Evolutionary conservation across 2,797 vertebrate species (phyloP).

Genomic region (Onychomys arenicola): DNA sequence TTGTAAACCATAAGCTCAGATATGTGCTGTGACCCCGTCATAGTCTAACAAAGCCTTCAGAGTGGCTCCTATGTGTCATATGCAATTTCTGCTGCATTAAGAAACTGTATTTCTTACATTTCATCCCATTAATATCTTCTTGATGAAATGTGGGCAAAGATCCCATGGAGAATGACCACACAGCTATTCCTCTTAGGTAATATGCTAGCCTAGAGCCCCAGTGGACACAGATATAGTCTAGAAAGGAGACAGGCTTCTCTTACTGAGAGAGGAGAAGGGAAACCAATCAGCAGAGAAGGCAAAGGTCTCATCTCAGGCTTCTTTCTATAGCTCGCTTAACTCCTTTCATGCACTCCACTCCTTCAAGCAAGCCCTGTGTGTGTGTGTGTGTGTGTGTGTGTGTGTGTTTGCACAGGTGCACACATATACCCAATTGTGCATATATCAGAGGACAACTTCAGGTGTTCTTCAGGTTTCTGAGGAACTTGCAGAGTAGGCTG

Average conservation of each 20-base stretch:
- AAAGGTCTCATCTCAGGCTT: not conserved
- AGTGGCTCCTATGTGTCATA: conserved; percentile 38
- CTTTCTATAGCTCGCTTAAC: not conserved
- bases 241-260: conserved; percentile 34
- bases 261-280: not conserved
- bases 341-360: not conserved
- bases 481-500: not conserved
- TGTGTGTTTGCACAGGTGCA: not conserved
- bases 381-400: too few species aligned
- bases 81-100: not conserved
- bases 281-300: not conserved
- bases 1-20: not conserved
- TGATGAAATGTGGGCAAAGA: not conserved
- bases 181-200: not conserved
- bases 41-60: conserved; percentile 16
- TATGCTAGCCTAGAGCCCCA: not conserved
- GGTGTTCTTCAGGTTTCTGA: not conserved
- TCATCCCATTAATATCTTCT: not conserved
- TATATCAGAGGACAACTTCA: not conserved
- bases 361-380: not conserved
- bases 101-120: not conserved
- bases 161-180: not conserved
- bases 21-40: conserved; percentile 1
- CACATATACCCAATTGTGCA: not conserved
- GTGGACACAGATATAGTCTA: not conserved